phyloP scores from a whole-genome alignment of 2,113 vertebrate species.

The Hippopotamus amphibius region DNA sequence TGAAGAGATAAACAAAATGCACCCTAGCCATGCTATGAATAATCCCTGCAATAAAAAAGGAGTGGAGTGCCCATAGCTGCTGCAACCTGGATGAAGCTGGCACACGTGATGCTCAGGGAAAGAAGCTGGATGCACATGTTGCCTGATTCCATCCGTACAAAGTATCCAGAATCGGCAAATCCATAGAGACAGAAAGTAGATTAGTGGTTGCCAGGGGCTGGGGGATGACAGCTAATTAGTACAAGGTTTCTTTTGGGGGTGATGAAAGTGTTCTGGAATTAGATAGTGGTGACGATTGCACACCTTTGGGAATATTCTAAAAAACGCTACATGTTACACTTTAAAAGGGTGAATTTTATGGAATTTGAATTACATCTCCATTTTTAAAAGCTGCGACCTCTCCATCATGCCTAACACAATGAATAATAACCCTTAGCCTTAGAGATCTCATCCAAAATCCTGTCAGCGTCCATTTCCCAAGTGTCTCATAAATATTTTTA shows the following conservation, averaged over 20 bases:
- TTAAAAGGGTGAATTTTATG: neutral
- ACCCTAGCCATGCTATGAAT: accelerated
- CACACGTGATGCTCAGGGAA: neutral
- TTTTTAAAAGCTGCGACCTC: neutral
- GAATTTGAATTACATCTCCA: neutral
- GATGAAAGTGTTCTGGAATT: neutral
- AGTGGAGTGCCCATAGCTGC: neutral
- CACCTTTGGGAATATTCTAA: neutral
- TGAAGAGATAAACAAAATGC: neutral
- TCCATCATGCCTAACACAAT: neutral
- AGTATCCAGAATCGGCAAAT: neutral
- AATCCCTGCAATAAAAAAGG: neutral
- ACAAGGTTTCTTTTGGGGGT: neutral
- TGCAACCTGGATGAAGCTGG: too few species aligned
- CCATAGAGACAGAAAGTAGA: neutral
- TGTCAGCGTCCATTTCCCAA: neutral
- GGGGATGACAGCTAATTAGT: neutral
- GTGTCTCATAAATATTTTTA: neutral
- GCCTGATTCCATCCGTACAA: neutral
- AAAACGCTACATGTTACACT: neutral
- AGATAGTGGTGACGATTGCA: neutral
- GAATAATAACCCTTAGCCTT: neutral
- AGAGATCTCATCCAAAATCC: neutral
- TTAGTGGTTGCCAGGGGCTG: neutral
- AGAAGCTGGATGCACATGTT: neutral